Conservation (phyloP, 2,113 vertebrate species). For the Leptocoma aspasia region DNA sequence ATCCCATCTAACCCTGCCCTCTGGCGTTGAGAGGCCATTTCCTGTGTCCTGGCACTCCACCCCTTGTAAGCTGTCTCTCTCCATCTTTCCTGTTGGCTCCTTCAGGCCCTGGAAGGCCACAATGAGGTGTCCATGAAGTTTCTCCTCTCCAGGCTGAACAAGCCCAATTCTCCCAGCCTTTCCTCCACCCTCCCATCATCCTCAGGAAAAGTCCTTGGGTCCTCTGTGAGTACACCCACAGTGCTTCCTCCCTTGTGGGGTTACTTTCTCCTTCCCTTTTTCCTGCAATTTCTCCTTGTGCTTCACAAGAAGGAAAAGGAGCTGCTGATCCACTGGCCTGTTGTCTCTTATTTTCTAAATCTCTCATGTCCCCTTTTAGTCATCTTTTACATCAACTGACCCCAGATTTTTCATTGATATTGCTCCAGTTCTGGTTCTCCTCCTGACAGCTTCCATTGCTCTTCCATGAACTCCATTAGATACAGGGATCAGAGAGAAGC, state of each 20-base stretch:
- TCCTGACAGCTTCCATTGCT: background rate
- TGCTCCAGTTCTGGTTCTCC: background rate
- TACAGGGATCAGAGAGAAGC: background rate
- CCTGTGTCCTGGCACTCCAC: background rate
- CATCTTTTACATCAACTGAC: background rate
- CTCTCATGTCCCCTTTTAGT: background rate
- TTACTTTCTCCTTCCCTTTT: background rate
- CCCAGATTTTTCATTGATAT: background rate
- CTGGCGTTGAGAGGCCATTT: background rate
- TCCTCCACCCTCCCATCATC: background rate
- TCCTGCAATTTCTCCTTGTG: background rate
- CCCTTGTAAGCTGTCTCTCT: background rate
- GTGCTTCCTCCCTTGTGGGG: background rate
- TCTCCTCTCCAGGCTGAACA: background rate
- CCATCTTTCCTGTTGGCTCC: background rate
- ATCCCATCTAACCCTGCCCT: rapidly evolving
- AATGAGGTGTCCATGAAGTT: background rate
- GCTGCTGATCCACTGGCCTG: background rate
- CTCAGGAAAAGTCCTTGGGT: background rate
- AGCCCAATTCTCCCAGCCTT: background rate
- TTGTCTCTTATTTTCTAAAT: background rate
- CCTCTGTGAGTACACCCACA: background rate
- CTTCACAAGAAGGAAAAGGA: background rate
- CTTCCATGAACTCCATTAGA: background rate
- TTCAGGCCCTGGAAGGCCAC: background rate